Percentiles rank a stretch among this genome's conserved stretches.
phyloP scores from a whole-genome alignment of 2,113 vertebrate species.

The Tonatia bakeri region DNA sequence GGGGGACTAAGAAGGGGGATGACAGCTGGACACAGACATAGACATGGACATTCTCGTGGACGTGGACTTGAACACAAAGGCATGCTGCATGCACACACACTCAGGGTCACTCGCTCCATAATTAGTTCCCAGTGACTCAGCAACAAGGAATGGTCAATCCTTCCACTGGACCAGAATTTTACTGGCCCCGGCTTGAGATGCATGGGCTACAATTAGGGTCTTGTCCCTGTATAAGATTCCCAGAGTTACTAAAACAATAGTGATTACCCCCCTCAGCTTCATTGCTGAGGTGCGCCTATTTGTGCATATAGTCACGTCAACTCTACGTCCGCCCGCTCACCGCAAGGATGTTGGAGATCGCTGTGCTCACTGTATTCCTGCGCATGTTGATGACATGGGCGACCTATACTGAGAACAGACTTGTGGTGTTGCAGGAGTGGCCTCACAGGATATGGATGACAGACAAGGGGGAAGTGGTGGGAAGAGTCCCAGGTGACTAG shows the following conservation, averaged over 20 bases:
- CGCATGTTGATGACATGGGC: neutral
- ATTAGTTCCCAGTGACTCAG: neutral
- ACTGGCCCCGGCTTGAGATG: neutral
- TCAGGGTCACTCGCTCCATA: too few relatives aligned
- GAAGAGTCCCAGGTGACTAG: neutral
- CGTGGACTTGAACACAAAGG: neutral
- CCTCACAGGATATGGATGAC: neutral
- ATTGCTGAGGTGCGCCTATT: neutral
- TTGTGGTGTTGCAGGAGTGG: neutral
- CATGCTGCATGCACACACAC: accelerated
- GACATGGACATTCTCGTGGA: neutral
- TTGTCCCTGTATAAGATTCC: neutral
- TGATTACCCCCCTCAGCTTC: neutral
- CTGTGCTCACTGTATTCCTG: neutral
- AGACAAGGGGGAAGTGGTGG: neutral
- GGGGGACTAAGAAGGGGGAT: accelerated
- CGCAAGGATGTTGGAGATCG: neutral
- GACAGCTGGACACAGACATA: neutral
- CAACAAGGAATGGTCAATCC: neutral
- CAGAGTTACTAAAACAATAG: neutral
- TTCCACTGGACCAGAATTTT: neutral
- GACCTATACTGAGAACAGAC: neutral
- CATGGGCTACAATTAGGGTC: neutral
- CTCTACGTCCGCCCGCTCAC: neutral
- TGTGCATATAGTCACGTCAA: neutral